Evolutionary conservation across 2,113 vertebrate species (phyloP), one percentile per base, ranked within the genome.

Genomic region (Silurus glanis): DNA sequence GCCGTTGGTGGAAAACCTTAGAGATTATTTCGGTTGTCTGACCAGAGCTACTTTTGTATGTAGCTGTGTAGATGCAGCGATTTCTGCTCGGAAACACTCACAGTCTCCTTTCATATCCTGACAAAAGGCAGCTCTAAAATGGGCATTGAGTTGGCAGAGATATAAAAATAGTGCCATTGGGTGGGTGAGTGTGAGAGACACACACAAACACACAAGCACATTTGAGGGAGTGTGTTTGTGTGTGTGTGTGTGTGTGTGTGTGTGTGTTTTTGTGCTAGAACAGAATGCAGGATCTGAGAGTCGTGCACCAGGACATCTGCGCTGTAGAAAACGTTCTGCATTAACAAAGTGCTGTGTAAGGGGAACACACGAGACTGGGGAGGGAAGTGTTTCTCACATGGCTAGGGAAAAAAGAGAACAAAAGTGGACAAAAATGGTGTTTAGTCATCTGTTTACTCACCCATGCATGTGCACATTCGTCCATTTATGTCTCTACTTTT

Each of bases 151-250:
- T 78, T 83, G 86, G 86, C 86, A 87, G 72, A 67, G 86, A 76
- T 83, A 64, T 87, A 87, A 83, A 87, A 87, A 87, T 87, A 87
- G 86, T 87, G 86, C 67, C 81, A 58, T 69, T 67, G 86, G 86
- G 86, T 87, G 86, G 86, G 86, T 83, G 86, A 87, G 71, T 78
- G 86, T 87, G 86, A 87, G 86, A 83, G 86, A 87, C 80, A 67
- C 47, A 53, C 79, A 86, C 28, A 61, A 61, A 56, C n/a, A 82
- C 62, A 37, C 67, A 8, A 13, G 17, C 17, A 74, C 80, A 83
- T 28, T 83, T 85, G 74, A 85, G 59, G 72, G 78, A 80, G 59
- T 66, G 83, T 64, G 58, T 80, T 37, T 76, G 14, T 66, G 25
- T 79, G 74, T 83, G 72, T 56, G 83, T 74, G 82, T 71, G 49